Percentiles rank a stretch among this genome's conserved stretches.
Evolutionary conservation across 2,113 vertebrate genomes (phyloP).

Genomic region (Sinocyclocheilus anophthalmus): DNA sequence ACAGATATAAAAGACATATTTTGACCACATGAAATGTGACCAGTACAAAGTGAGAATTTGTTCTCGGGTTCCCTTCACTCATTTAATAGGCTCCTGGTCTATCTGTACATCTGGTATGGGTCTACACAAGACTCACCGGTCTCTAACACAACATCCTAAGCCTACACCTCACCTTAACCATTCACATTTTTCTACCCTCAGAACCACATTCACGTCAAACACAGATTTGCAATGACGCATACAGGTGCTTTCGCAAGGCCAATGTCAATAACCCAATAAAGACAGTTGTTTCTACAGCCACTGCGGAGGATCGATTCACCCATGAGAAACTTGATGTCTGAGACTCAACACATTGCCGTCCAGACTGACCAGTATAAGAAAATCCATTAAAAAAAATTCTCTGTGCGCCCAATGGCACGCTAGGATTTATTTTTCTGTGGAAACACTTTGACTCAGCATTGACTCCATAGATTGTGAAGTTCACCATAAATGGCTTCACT

Average conservation of each 20-base stretch:
- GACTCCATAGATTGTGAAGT: background rate
- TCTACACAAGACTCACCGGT: slow-evolving; percentile 18
- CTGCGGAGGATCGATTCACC: slow-evolving; percentile 43
- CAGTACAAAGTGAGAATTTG: background rate
- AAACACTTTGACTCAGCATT: slow-evolving; percentile 10
- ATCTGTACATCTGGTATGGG: slow-evolving; percentile 27
- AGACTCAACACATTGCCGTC: slow-evolving; percentile 12
- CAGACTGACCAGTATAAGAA: slow-evolving; percentile 26
- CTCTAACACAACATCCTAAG: slow-evolving; percentile 24
- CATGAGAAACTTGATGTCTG: slow-evolving; percentile 23
- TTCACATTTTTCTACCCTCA: slow-evolving; percentile 38
- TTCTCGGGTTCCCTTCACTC: background rate
- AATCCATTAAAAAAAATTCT: slow-evolving; percentile 27
- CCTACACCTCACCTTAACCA: slow-evolving; percentile 26
- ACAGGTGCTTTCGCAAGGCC: slow-evolving; percentile 37
- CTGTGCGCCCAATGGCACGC: slow-evolving; percentile 12
- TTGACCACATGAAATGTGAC: slow-evolving; percentile 28
- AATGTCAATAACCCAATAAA: slow-evolving; percentile 53
- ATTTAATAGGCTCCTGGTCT: background rate
- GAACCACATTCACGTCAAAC: slow-evolving; percentile 55
- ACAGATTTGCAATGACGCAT: slow-evolving; percentile 45
- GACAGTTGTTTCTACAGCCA: slow-evolving; percentile 46
- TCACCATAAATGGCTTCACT: slow-evolving; percentile 33
- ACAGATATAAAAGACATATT: background rate
- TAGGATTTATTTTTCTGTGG: background rate